Evolutionary conservation across 1,140 invertebrate genomes (phyloP), one percentile per base, ranked within the genome.

Genomic region (Adoxophyes honmai): DNA sequence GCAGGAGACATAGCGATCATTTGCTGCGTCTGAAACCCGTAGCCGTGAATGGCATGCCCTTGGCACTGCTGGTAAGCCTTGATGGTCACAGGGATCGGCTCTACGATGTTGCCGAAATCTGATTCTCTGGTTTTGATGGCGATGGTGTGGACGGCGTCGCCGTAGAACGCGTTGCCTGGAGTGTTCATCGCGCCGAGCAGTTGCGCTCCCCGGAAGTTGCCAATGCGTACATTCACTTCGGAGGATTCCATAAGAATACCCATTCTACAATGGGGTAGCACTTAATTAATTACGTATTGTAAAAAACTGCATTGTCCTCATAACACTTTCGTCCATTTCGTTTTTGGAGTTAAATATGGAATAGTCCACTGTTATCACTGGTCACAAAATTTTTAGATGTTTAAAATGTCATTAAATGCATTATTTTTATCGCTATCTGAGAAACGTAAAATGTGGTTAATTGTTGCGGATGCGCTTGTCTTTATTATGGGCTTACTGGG

Each of bases 191-290:
- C 68, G 60, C 65, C 67, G 63, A 77, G 78, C 36, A 75, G 48
- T 52, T 80, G 68, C 39, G 68, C 58, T 77, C 75, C 38, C 64
- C 70, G 66, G 60, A 68, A 76, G 59, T 73, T 73, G 66, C 64
- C 71, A 74, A 72, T 75, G 72, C 75, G 73, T 73, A 78, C 75
- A 72, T 81, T 85, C 60, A 71, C 74, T 70, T 86, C 72, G 62
- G 77, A 70, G 64, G 71, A 71, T 80, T 86, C 83, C 85, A 84
- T 86, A 62, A 78, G 71, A 78, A 81, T 78, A 78, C 79, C 86
- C 86, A 88, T 86, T 78, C 80, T 86, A 82, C 64, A 63, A 64
- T 76, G 59, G 70, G 62, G 39, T 54, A 64, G 60, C 62, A 65
- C 69, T 56, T 66, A 70, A 59, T 57, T 78, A 76, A 73, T 68